These are phyloP conservation scores for Pseudanteris insignis DNA, from an alignment of 2,888 invertebrate genomes.

Conservation along the genomic window DNA sequence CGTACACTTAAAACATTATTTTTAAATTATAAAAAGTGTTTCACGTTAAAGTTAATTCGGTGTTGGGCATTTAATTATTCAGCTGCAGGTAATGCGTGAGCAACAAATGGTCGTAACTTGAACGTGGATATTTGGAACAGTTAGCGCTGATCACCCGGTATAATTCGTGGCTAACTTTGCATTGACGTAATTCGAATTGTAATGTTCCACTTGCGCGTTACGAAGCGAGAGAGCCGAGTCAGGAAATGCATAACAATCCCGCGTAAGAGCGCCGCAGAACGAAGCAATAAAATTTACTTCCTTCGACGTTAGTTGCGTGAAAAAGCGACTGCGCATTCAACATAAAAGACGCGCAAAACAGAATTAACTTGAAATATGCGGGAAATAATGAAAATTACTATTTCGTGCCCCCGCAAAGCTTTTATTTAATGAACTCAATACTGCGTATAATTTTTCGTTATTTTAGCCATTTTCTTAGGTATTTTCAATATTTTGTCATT, in stretches of 20 bases:
- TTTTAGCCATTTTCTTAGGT: neutral
- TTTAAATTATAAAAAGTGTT: too few species aligned
- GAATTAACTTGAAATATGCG: constrained; percentile 30
- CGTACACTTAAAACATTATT: too few species aligned
- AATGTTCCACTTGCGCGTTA: constrained; percentile 40
- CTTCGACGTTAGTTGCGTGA: constrained; percentile 11
- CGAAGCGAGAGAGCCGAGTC: constrained; percentile 10
- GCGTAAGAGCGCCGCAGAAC: constrained; percentile 17
- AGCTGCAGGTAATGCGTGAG: too few species aligned
- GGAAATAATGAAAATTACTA: constrained; percentile 35
- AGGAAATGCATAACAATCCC: constrained; percentile 43
- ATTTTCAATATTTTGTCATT: too few species aligned
- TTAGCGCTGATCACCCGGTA: constrained; percentile 5
- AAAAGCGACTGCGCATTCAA: neutral
- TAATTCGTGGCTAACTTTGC: constrained; percentile 14
- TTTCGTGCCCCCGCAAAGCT: constrained; percentile 39
- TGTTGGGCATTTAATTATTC: too few species aligned
- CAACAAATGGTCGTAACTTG: too few species aligned
- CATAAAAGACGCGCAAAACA: constrained; percentile 23
- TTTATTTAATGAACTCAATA: constrained; percentile 28
- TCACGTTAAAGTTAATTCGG: too few species aligned
- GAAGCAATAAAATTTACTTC: constrained; percentile 28
- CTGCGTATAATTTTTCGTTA: neutral
- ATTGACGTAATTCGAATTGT: constrained; percentile 20
- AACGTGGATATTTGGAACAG: constrained; percentile 7